These are phyloP conservation scores for Drosophila testacea DNA, from an alignment of 2,888 invertebrate genomes.

Conservation along the genomic window DNA sequence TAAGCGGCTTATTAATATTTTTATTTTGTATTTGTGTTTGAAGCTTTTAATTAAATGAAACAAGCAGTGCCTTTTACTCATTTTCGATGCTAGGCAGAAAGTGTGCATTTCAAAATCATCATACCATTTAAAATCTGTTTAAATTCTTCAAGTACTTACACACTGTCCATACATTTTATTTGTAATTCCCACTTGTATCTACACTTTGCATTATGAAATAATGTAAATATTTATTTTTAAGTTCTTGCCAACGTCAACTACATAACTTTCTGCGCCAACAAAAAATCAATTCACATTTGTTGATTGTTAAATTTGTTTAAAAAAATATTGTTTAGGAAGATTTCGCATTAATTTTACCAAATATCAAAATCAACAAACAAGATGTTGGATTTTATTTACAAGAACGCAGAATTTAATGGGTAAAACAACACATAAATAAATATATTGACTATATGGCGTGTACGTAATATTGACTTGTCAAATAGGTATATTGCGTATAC, in stretches of 20 bases:
- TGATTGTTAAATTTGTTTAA: not conserved
- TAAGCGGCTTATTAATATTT: slow-evolving; percentile 22
- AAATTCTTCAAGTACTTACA: slow-evolving; percentile 2
- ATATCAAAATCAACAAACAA: slow-evolving; percentile 2
- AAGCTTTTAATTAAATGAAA: slow-evolving; percentile 29
- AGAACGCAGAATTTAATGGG: not conserved
- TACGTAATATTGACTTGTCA: not conserved
- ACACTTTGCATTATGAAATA: slow-evolving; percentile 1
- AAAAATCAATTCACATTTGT: slow-evolving; percentile 5
- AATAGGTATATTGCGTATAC: slow-evolving; percentile 4
- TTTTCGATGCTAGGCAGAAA: not conserved
- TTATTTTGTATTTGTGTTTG: not conserved
- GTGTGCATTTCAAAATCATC: not conserved
- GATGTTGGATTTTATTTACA: slow-evolving; percentile 4
- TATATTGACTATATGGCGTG: slow-evolving; percentile 45
- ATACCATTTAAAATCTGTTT: not conserved
- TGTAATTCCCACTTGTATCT: slow-evolving; percentile 7
- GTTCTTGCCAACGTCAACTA: not conserved
- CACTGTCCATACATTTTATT: slow-evolving; percentile 8
- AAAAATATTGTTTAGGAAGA: slow-evolving; percentile 1
- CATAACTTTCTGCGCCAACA: slow-evolving; percentile 5
- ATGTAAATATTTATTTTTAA: slow-evolving; percentile 12
- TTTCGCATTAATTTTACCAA: not conserved
- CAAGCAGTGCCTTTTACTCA: slow-evolving; percentile 24
- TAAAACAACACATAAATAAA: slow-evolving; percentile 9